Evolutionary conservation across 2,797 vertebrate genomes (phyloP).

Genomic region (Platyrinchus mystaceus): DNA sequence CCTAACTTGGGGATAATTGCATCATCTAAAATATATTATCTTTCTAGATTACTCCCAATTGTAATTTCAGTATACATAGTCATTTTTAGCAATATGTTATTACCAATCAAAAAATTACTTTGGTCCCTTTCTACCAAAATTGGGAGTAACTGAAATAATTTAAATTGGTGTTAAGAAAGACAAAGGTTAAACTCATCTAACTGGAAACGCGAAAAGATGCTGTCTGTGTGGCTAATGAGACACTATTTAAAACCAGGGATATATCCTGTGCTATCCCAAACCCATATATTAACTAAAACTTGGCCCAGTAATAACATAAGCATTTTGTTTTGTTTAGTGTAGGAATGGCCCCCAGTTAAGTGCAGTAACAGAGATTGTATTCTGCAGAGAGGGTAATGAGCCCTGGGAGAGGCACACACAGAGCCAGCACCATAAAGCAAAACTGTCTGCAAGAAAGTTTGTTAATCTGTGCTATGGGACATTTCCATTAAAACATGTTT

Average conservation of each 20-base stretch:
- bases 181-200: neutral
- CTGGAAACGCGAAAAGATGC: neutral
- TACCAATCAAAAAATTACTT: neutral
- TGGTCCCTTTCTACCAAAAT: neutral
- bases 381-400: neutral
- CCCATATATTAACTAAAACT: neutral
- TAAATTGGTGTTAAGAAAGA: neutral
- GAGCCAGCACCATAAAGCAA: constrained; percentile 14
- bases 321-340: neutral
- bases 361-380: neutral
- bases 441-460: neutral
- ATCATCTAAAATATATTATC: neutral
- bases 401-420: neutral
- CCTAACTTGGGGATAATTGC: neutral
- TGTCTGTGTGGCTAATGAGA: neutral
- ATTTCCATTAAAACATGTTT: constrained; percentile 19
- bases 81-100: neutral
- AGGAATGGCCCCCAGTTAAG: neutral
- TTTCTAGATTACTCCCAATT: neutral
- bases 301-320: neutral
- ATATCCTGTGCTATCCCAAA: neutral
- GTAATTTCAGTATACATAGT: neutral
- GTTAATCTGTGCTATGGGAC: constrained; percentile 23
- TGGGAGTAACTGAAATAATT: neutral
- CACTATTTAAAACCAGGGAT: neutral